phyloP scores from a whole-genome alignment of 2,113 vertebrate species.

The Hydrochoerus hydrochaeris region DNA sequence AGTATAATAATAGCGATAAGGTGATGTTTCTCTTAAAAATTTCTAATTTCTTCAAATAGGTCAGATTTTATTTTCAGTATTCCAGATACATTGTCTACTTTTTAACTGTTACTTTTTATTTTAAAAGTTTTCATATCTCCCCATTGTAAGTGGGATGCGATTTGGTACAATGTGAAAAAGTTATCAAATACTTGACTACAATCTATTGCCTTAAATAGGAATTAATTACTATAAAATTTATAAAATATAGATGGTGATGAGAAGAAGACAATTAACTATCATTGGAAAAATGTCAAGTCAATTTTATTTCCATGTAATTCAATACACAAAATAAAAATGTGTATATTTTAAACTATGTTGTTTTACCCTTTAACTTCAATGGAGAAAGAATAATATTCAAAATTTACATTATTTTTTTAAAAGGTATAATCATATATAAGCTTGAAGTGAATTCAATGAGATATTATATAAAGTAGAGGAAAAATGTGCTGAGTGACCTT shows the following conservation, averaged over 20 bases:
- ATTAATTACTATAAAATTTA: slow-evolving; percentile 9
- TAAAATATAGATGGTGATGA: not conserved
- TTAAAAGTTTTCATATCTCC: slow-evolving; percentile 32
- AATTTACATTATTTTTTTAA: slow-evolving; percentile 40
- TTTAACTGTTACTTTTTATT: slow-evolving; percentile 44
- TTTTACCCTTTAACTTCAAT: slow-evolving; percentile 38
- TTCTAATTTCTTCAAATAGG: not conserved
- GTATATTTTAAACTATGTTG: not conserved
- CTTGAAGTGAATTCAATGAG: not conserved
- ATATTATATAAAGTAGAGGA: not conserved
- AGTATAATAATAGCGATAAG: not conserved
- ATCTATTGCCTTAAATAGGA: not conserved
- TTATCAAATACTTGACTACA: not conserved
- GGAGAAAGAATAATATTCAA: not conserved
- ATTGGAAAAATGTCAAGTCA: slow-evolving; percentile 32
- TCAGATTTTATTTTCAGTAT: not conserved
- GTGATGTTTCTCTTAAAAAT: not conserved
- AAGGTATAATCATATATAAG: not conserved
- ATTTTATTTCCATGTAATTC: slow-evolving; percentile 45
- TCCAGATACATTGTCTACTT: not conserved
- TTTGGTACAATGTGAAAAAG: slow-evolving; percentile 49
- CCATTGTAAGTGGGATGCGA: not conserved
- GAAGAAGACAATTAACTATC: slow-evolving; percentile 4
- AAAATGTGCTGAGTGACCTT: slow-evolving; percentile 15
- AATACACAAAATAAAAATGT: slow-evolving; percentile 28